A percentile compares a stretch with the other conserved stretches of the same genome.
phyloP scores from a whole-genome alignment of 2,113 vertebrate genomes.

The Athene cunicularia region DNA sequence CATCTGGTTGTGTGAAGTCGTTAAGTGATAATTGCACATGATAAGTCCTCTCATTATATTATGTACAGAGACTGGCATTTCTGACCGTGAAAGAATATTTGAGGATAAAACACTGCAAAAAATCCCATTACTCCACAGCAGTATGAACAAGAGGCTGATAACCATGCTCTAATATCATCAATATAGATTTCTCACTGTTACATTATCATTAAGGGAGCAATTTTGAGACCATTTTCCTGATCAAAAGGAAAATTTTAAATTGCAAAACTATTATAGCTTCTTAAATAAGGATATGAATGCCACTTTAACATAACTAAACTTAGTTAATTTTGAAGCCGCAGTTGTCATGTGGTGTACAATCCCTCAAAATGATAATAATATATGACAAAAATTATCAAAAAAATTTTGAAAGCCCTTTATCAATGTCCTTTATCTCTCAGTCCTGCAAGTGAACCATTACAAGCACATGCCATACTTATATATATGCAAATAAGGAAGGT shows the following conservation, averaged over 20 bases:
- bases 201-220: constrained; percentile 41
- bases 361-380: not conserved
- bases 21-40: not conserved
- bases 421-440: not conserved
- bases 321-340: constrained; percentile 9
- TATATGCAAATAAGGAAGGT: not conserved
- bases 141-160: not conserved
- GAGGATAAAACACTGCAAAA: constrained; percentile 42
- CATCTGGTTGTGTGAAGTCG: not conserved
- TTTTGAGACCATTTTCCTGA: constrained; percentile 31
- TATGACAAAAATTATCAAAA: not conserved
- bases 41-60: constrained; percentile 15
- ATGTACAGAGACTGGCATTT: not conserved
- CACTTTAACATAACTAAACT: constrained; percentile 15
- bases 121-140: constrained; percentile 14
- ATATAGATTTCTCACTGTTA: constrained; percentile 29
- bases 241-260: constrained; percentile 57
- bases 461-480: not conserved
- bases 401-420: not conserved
- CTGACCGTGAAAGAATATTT: constrained; percentile 27
- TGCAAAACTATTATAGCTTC: not conserved
- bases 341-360: not conserved
- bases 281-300: constrained; percentile 27
- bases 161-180: constrained; percentile 26
- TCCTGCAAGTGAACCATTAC: not conserved